A percentile compares a stretch with the other conserved stretches of the same genome.
These are phyloP conservation scores for Astatoreochromis straeleni DNA, from an alignment of 2,113 vertebrate species.

Conservation along the genomic window DNA sequence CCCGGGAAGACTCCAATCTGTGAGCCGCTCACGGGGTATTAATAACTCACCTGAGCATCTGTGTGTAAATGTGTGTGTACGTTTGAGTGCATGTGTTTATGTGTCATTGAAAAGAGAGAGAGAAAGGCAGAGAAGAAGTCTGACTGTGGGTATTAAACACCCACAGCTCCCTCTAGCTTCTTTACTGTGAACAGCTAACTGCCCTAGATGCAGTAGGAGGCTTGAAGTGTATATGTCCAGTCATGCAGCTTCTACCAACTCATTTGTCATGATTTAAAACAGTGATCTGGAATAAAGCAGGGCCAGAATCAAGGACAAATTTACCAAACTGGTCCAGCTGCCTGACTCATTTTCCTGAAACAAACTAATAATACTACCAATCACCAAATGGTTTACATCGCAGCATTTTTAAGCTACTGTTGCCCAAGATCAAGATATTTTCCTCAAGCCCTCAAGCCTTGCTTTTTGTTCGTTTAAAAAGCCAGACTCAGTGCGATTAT, in stretches of 20 bases:
- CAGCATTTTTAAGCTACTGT: background rate
- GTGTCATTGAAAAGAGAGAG: background rate
- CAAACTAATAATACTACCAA: background rate
- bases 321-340: background rate
- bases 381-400: background rate
- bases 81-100: background rate
- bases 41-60: slow-evolving; percentile 56
- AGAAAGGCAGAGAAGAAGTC: background rate
- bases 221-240: background rate
- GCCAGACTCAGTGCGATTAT: background rate
- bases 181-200: slow-evolving; percentile 3
- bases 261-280: slow-evolving; percentile 58
- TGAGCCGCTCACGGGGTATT: slow-evolving; percentile 52
- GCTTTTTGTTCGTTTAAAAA: background rate
- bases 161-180: slow-evolving; percentile 69
- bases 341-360: background rate
- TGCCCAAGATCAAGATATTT: background rate
- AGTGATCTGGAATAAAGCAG: background rate
- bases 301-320: background rate
- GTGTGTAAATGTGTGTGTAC: background rate
- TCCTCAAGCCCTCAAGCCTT: background rate
- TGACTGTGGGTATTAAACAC: slow-evolving; percentile 22
- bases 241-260: slow-evolving; percentile 5
- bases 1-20: slow-evolving; percentile 25
- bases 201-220: background rate